Evolutionary conservation across 2,113 vertebrate species (phyloP), one percentile per base, ranked within the genome.

Genomic region (Rhea americana): DNA sequence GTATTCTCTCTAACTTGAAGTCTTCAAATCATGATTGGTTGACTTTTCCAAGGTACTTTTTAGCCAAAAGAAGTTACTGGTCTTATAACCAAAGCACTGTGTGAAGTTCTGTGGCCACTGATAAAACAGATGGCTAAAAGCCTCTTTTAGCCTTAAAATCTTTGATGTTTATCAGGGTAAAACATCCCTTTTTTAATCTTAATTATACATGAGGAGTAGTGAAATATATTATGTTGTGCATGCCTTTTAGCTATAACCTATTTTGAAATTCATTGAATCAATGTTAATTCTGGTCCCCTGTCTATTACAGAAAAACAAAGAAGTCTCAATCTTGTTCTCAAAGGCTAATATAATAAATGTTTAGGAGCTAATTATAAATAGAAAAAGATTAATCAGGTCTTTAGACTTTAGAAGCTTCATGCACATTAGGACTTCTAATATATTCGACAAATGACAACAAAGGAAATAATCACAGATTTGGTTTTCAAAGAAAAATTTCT

Each of bases 311-410:
- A 32, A 45, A 45, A 94, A 39, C 65, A 35, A 63, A 17, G 0
- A n/a, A 11, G 14, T 6, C 48, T 59, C 35, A 85, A 77, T 55
- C 85, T 90, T 12, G 3, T 35, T 91, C 85, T 81, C 3, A 0
- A 7, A 70, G 82, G 70, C 32, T 66, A 63, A 73, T 35, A 18
- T 13, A 61, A 75, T 24, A 71, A 91, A 55, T 35, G 8, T 86
- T 70, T 59, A 72, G 71, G n/a, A 91, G 76, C 61, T 80, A 78
- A 93, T 91, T 73, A 77, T 50, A 71, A 94, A 75, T 5, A 89
- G 35, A 35, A 83, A 18, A 82, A 90, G 87, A 74, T 90, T 87
- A 93, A 96, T 87, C 73, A 66, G 2, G 68, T 82, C 92, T 62
- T 91, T 65, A n/a, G 55, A 21, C 5, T 87, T 85, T 7, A 1